Evolutionary conservation across 2,888 invertebrate species (phyloP).

Genomic region (Clostera curtula): DNA sequence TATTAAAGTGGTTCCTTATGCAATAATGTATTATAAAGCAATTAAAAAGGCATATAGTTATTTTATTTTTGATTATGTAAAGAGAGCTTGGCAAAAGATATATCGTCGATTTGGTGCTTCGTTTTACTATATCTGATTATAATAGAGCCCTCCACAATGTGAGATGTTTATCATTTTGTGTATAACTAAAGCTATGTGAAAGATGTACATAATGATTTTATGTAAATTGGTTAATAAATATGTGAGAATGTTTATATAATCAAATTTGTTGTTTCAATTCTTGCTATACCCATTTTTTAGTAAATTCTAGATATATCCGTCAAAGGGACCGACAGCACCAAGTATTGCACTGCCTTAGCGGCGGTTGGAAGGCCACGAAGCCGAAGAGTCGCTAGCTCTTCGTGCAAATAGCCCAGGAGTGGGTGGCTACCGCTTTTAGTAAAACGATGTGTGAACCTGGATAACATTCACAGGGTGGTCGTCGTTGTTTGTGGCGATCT

Average conservation of each 20-base stretch:
- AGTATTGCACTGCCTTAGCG: too few relatives aligned
- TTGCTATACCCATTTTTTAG: conserved; percentile 1
- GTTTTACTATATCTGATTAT: conserved; percentile 61
- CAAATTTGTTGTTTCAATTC: conserved; percentile 38
- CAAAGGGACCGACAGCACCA: too few relatives aligned
- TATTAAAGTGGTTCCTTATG: too few relatives aligned
- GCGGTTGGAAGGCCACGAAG: too few relatives aligned
- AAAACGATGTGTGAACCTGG: too few relatives aligned
- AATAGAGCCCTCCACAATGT: conserved; percentile 70
- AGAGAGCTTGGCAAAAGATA: conserved; percentile 64
- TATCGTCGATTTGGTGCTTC: conserved; percentile 71
- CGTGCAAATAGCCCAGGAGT: too few relatives aligned
- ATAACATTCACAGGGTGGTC: too few relatives aligned
- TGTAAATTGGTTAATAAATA: conserved; percentile 76
- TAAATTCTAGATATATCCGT: background rate
- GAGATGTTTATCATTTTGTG: conserved; percentile 66
- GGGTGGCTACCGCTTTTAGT: too few relatives aligned
- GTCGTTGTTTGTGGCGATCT: too few relatives aligned
- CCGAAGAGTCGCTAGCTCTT: too few relatives aligned
- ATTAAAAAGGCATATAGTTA: conserved; percentile 28
- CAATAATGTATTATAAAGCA: too few relatives aligned
- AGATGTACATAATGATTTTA: conserved; percentile 73
- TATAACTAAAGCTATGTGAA: conserved; percentile 69
- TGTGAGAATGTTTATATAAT: conserved; percentile 76
- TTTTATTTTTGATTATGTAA: conserved; percentile 43